A percentile compares a stretch with the other conserved stretches of the same genome.
phyloP scores from a whole-genome alignment of 2,797 vertebrate genomes.

The Pseudopleuronectes americanus region DNA sequence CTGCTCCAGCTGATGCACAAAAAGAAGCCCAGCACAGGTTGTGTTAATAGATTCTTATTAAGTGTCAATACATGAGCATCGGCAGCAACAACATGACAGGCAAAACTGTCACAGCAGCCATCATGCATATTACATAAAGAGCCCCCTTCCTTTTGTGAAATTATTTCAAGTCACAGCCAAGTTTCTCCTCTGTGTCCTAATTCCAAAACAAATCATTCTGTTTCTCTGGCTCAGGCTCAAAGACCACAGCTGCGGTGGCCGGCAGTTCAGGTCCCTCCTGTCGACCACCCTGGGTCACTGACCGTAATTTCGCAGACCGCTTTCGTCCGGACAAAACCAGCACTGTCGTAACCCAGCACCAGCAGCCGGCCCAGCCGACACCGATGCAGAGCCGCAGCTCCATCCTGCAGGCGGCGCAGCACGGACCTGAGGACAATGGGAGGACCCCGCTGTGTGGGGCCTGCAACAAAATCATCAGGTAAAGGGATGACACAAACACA shows the following conservation, averaged over 20 bases:
- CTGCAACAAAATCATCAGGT: slow-evolving; percentile 99
- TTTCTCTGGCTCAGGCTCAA: slow-evolving; percentile 53
- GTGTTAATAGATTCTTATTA: slow-evolving; percentile 67
- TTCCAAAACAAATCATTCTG: slow-evolving; percentile 5
- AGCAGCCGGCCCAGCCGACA: slow-evolving; percentile 91
- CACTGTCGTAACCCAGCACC: slow-evolving; percentile 94
- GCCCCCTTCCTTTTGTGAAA: slow-evolving; percentile 11
- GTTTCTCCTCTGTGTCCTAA: background rate
- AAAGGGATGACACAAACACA: slow-evolving; percentile 16
- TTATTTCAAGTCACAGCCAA: slow-evolving; percentile 30
- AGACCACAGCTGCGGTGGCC: slow-evolving; percentile 53
- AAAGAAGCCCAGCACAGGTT: slow-evolving; percentile 51
- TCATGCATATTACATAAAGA: slow-evolving; percentile 23
- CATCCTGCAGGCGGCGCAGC: slow-evolving; percentile 95
- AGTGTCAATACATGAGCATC: slow-evolving; percentile 55
- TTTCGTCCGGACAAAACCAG: slow-evolving; percentile 95
- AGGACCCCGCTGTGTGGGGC: slow-evolving; percentile 93
- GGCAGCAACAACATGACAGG: slow-evolving; percentile 15
- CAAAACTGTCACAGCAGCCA: slow-evolving; percentile 31
- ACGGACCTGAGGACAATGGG: slow-evolving; percentile 79
- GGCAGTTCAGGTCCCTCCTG: slow-evolving; percentile 77
- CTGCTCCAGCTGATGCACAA: slow-evolving; percentile 63
- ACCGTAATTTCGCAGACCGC: slow-evolving; percentile 91
- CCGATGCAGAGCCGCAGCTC: slow-evolving; percentile 97
- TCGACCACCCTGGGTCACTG: slow-evolving; percentile 95